Base-by-base conservation (phyloP, 1,140 invertebrate genomes). In the Stenopsyche tienmushanensis region DNA sequence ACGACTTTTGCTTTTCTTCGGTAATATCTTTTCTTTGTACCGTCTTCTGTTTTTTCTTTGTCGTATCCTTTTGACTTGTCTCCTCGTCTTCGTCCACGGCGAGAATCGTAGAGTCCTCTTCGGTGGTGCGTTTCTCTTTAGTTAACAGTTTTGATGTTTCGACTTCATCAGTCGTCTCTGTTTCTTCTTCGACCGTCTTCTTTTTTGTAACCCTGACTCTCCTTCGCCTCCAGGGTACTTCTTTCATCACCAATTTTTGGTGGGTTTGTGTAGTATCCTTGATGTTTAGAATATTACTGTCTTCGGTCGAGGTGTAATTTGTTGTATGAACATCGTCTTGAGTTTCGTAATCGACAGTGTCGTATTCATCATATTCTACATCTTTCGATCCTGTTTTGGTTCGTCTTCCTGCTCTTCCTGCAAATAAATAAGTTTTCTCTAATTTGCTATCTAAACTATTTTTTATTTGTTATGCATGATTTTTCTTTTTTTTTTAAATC, bases 1-100 rank as follows among this genome's bases (percentile, higher is more conserved):
- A 84, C 17, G 77, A 76, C 53, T 78, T 80, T 9, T 76, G 65
- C 9, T 74, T 76, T 0, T 74, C 75, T 62, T 75, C 65, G 7
- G 23, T 1, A 2, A 64, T 25, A 26, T 65, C 64, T 64, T 69
- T 54, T n/a, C 45, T 53, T 23, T 2, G n/a, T 21, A 9, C 26
- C n/a, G 17, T 63, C 44, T 25, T 23, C 8, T 57, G 58, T 69
- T 68, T 72, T 41, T 10, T 42, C 44, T 17, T 42, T 17, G 29
- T 39, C 15, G 3, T 20, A 13, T 5, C 39, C 21, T 57, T 34
- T 34, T 34, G 29, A 7, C 5, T 7, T 7, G 29, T 34, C 13
- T 34, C 13, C 13, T 34, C 29, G 29, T 34, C 29, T 5, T 34
- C 29, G 29, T 13, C 29, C 5, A 34, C 29, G 5, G 5, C 13